These are phyloP conservation scores for Paradoxurus hermaphroditus DNA, from an alignment of 2,113 vertebrate species.

Conservation along the genomic window DNA sequence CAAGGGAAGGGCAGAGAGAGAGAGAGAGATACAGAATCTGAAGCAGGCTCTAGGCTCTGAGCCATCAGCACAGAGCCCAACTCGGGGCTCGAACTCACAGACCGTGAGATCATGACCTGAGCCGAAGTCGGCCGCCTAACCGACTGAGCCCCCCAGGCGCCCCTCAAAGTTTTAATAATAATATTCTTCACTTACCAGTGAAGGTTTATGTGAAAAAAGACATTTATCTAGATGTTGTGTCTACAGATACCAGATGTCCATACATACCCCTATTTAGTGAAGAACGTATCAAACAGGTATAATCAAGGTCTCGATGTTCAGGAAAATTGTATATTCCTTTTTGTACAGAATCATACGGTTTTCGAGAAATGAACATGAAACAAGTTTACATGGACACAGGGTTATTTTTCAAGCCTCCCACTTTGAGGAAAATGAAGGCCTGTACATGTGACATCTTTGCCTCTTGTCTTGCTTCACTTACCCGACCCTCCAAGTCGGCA, in stretches of 20 bases:
- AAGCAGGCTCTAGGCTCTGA: too few species aligned
- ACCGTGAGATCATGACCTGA: too few species aligned
- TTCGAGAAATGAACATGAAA: background rate
- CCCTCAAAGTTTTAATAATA: background rate
- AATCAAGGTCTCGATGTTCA: background rate
- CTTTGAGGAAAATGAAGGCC: slow-evolving; percentile 33
- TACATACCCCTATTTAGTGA: background rate
- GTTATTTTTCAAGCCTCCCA: background rate
- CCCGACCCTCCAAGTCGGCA: background rate
- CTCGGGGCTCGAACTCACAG: too few species aligned
- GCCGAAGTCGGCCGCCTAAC: too few species aligned
- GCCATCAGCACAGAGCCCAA: too few species aligned
- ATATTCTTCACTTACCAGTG: background rate
- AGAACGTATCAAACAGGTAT: slow-evolving; percentile 47
- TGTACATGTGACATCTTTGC: background rate
- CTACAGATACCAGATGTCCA: background rate
- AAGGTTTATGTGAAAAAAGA: background rate
- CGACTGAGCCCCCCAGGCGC: too few species aligned
- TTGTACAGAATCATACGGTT: background rate
- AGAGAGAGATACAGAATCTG: too few species aligned
- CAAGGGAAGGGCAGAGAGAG: too few species aligned
- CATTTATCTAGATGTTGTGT: background rate
- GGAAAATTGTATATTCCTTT: background rate
- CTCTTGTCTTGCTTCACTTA: background rate
- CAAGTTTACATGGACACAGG: too few species aligned